Base-by-base conservation (phyloP, 2,113 vertebrate species). In the Mola mola region DNA sequence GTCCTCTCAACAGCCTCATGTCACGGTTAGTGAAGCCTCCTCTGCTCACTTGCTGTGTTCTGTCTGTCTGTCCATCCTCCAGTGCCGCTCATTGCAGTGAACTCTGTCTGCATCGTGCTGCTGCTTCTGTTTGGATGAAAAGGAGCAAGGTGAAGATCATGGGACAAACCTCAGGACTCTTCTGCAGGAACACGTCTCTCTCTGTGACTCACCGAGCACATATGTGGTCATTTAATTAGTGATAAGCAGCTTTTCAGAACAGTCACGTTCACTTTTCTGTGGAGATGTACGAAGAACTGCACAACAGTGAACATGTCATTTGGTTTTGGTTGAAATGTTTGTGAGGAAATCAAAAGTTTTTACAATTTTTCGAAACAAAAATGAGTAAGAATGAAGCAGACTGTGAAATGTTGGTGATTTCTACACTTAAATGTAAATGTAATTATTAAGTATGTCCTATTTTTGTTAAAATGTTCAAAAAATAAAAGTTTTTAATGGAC, bases 1-100 rank as follows among this genome's bases (percentile, higher is more conserved):
- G 11, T 15, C 13, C 19, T 15, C 13, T 12, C 5, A 2, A 7
- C 12, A 6, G n/a, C 8, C 37, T 40, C 37, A 13, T 16, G 5
- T 17, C 1, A 9, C 10, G 2, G 15, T 40, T 6, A 40, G 3
- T 11, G 3, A n/a, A 40, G 15, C 16, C 3, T 40, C 8, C 5
- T 16, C 37, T 40, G n/a, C n/a, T 33, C 29, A 33, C 15, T 37
- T 11, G 36, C 7, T 9, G 7, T 37, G 4, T n/a, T 37, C 34
- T 19, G 0, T 28, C 12, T 38, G 1, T 57, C 8, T 53, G 3
- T 38, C 8, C 72, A 47, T 36, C 36, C 63, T 77, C 1, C 88
- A 99, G 97, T 98, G 78, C 97, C 97, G 0, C 78, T 99, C 63
- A 97, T 99, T 69, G 93, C 93, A 8, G 91, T 99, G 68, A 99